A percentile compares a stretch with the other conserved stretches of the same genome.
phyloP scores from a whole-genome alignment of 2,113 vertebrate genomes.

The Jacana jacana region DNA sequence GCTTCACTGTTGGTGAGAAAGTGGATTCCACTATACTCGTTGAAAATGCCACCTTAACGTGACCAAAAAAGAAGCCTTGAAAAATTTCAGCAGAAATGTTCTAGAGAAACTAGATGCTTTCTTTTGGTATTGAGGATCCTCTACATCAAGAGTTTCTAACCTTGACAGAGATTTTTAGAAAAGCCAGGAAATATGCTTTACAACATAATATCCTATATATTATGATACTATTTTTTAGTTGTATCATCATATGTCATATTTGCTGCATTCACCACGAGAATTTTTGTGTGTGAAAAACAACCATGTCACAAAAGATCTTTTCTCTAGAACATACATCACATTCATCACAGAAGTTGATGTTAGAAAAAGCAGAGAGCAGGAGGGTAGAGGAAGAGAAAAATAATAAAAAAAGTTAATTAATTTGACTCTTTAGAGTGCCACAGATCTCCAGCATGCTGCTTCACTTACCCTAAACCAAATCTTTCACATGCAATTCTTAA shows the following conservation, averaged over 20 bases:
- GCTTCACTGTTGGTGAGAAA: background rate
- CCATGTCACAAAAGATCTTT: background rate
- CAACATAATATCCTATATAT: background rate
- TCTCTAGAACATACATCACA: background rate
- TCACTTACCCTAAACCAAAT: background rate
- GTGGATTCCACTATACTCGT: background rate
- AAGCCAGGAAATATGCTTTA: background rate
- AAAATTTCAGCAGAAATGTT: background rate
- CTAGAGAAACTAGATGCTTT: background rate
- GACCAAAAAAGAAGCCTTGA: background rate
- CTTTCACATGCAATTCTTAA: background rate
- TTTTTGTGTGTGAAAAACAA: background rate
- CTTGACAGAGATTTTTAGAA: background rate
- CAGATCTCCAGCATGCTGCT: background rate
- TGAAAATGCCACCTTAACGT: background rate
- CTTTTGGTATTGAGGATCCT: background rate
- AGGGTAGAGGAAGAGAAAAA: background rate
- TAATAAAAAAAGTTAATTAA: background rate
- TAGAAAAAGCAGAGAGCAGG: background rate
- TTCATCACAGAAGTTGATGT: background rate
- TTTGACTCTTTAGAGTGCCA: background rate
- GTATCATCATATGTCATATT: background rate
- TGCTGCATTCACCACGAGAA: rapidly evolving
- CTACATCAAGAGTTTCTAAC: background rate
- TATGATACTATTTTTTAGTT: background rate